Evolutionary conservation across 2,888 invertebrate species (phyloP).

Genomic region (Limenitis camilla): DNA sequence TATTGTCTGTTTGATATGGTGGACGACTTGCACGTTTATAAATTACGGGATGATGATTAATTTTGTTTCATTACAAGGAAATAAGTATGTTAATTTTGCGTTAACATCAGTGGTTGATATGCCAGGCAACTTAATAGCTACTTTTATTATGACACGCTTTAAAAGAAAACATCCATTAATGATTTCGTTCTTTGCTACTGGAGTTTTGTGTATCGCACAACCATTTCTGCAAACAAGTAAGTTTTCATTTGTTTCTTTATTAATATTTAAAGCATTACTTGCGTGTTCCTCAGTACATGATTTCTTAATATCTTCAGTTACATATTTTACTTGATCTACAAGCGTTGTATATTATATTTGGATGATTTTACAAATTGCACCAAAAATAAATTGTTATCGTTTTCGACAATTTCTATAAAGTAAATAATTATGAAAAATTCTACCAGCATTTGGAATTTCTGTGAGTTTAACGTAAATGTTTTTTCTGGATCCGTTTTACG

Average conservation of each 20-base stretch:
- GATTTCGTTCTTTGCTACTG: constrained; percentile 70
- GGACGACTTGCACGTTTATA: constrained; percentile 81
- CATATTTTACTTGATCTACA: too few species aligned
- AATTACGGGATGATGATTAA: constrained; percentile 86
- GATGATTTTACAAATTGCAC: too few species aligned
- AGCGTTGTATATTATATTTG: too few species aligned
- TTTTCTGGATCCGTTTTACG: too few species aligned
- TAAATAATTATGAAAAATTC: too few species aligned
- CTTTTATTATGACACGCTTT: constrained; percentile 67
- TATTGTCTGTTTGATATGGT: constrained; percentile 56
- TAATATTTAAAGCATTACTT: too few species aligned
- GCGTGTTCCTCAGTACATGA: too few species aligned
- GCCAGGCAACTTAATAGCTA: constrained; percentile 73
- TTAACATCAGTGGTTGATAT: constrained; percentile 72
- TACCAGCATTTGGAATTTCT: too few species aligned
- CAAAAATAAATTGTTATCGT: too few species aligned
- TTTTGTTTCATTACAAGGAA: constrained; percentile 81
- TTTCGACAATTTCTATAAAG: too few species aligned
- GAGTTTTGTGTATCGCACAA: constrained; percentile 73
- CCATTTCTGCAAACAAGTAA: constrained; percentile 74
- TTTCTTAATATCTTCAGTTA: too few species aligned
- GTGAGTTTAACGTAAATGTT: too few species aligned
- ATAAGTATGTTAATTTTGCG: constrained; percentile 84
- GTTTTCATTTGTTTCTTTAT: constrained; percentile 18
- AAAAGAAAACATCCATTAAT: constrained; percentile 74